Percentiles rank a stretch among this genome's conserved stretches.
phyloP scores from a whole-genome alignment of 2,888 invertebrate genomes.

The Cremastinae sp. region DNA sequence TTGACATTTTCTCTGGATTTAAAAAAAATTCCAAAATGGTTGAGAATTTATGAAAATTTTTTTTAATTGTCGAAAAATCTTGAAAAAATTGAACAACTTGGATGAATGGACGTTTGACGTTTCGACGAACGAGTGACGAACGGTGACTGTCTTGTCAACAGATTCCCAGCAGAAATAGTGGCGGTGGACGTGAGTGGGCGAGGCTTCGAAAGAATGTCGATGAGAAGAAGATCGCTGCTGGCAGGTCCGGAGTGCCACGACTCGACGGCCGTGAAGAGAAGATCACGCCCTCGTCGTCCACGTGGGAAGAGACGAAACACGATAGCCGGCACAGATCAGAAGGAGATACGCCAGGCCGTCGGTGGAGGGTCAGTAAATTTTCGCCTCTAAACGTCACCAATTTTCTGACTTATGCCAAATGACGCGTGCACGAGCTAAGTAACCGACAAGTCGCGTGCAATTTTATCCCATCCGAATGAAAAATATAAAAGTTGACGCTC shows the following conservation, averaged over 20 bases:
- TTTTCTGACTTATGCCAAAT: background rate
- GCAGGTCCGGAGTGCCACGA: constrained; percentile 77
- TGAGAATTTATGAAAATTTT: background rate
- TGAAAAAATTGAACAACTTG: constrained; percentile 7
- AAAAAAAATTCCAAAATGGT: too few relatives aligned
- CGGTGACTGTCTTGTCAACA: constrained; percentile 74
- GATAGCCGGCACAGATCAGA: constrained; percentile 94
- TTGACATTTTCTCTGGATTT: too few relatives aligned
- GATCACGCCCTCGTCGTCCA: constrained; percentile 88
- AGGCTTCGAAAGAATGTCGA: constrained; percentile 94
- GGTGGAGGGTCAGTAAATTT: constrained; percentile 86
- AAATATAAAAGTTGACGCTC: too few relatives aligned
- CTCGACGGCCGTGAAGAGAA: constrained; percentile 82
- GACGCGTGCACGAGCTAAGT: too few relatives aligned
- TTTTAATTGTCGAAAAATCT: background rate
- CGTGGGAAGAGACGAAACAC: constrained; percentile 94
- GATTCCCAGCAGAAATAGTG: constrained; percentile 93
- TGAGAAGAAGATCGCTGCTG: constrained; percentile 90
- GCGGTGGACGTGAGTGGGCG: constrained; percentile 94
- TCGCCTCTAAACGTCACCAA: constrained; percentile 38
- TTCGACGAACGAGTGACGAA: constrained; percentile 24
- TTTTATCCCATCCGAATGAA: too few relatives aligned
- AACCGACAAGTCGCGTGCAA: too few relatives aligned
- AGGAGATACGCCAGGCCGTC: constrained; percentile 92
- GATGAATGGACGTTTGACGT: too few relatives aligned